Conservation (phyloP, 2,888 invertebrate species). For the Eupelmus urozonus region DNA sequence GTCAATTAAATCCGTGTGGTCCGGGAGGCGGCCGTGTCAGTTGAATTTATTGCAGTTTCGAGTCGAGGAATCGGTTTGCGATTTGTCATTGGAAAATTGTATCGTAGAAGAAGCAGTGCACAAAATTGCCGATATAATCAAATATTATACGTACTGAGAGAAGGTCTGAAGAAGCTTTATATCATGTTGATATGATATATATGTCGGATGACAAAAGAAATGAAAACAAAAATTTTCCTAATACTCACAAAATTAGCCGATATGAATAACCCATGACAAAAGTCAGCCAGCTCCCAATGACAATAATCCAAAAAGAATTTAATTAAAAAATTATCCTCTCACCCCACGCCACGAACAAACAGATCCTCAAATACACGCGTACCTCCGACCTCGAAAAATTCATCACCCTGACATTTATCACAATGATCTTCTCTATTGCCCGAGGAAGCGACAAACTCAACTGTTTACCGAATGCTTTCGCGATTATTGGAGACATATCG, state of each 20-base stretch:
- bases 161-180: no score
- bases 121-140: no score
- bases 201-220: background rate
- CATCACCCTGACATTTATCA: slow-evolving; percentile 58
- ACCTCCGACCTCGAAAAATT: slow-evolving; percentile 21
- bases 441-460: slow-evolving; percentile 46
- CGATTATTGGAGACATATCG: slow-evolving; percentile 57
- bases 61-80: no score
- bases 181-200: background rate
- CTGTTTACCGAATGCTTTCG: slow-evolving; percentile 57
- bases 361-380: background rate
- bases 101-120: no score
- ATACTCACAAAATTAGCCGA: slow-evolving; percentile 22
- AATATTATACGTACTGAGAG: no score
- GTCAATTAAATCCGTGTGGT: slow-evolving; percentile 42
- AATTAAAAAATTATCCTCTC: slow-evolving; percentile 47
- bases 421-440: slow-evolving; percentile 14
- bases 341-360: background rate
- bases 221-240: slow-evolving; percentile 14
- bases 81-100: no score
- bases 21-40: background rate
- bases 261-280: slow-evolving; percentile 30
- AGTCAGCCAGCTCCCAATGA: background rate
- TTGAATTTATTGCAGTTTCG: slow-evolving; percentile 31
- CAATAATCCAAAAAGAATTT: slow-evolving; percentile 46